Evolutionary conservation across 2,888 invertebrate species (phyloP).

Genomic region (Coronaproctus castanopsis): DNA sequence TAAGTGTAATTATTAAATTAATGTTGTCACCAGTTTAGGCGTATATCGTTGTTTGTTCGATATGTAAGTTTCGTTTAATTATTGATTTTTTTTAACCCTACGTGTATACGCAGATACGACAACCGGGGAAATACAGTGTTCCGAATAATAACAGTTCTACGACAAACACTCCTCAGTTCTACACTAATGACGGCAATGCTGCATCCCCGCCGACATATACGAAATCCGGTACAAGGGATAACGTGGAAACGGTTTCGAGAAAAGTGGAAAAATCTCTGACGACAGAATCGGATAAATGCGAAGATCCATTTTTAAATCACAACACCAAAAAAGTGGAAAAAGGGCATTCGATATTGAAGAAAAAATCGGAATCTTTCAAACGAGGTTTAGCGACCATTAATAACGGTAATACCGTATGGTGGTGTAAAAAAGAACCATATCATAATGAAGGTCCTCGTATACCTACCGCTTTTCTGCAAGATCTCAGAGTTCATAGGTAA

Average conservation of each 20-base stretch:
- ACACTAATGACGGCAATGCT: no score
- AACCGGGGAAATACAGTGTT: background rate
- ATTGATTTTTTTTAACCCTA: no score
- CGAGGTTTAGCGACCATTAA: conserved; percentile 8
- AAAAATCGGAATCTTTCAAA: conserved; percentile 11
- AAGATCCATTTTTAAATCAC: background rate
- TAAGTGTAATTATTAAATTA: no score
- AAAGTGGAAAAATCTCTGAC: no score
- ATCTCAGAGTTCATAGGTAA: conserved; percentile 43
- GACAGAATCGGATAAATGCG: background rate
- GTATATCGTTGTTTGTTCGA: no score
- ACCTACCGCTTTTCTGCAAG: conserved; percentile 48
- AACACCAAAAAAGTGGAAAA: conserved; percentile 5
- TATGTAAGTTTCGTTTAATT: no score
- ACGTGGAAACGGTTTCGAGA: no score
- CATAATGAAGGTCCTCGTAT: conserved; percentile 17
- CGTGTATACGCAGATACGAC: background rate
- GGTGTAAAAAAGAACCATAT: conserved; percentile 15
- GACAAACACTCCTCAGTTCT: no score
- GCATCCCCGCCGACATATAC: no score
- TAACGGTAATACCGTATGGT: conserved; percentile 13
- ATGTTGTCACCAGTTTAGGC: no score
- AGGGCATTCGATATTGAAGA: conserved; percentile 10
- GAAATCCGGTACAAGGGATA: no score
- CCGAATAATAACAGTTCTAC: no score